A percentile compares a stretch with the other conserved stretches of the same genome.
phyloP scores from a whole-genome alignment of 2,888 invertebrate species.

The Lypha dubia region DNA sequence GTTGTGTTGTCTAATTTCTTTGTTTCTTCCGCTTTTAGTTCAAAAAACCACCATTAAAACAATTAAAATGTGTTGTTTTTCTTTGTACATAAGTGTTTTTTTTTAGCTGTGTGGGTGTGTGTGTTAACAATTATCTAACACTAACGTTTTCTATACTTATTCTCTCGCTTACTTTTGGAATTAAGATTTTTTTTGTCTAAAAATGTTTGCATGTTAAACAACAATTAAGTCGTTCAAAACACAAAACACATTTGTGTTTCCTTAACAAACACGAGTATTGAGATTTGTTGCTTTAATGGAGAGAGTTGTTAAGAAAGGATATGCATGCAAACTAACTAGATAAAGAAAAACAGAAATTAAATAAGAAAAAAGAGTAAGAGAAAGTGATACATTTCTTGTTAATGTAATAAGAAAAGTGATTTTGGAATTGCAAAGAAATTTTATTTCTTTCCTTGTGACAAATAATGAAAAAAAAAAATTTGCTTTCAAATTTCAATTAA shows the following conservation, averaged over 20 bases:
- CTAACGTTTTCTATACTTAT: neutral
- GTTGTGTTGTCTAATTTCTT: constrained; percentile 22
- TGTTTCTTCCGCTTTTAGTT: constrained; percentile 26
- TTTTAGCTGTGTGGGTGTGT: neutral
- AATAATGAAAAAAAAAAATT: too few species aligned
- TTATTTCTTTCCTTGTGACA: too few species aligned
- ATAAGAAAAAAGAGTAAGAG: neutral
- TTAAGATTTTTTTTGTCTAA: constrained; percentile 18
- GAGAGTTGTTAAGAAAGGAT: neutral
- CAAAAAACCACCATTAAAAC: constrained; percentile 42
- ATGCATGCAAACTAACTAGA: neutral
- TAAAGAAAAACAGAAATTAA: neutral
- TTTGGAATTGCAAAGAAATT: too few species aligned
- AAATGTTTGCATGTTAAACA: constrained; percentile 54
- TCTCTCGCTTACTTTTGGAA: neutral
- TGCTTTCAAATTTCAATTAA: too few species aligned
- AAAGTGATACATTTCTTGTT: neutral
- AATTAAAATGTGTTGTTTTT: constrained; percentile 52
- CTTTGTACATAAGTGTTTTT: constrained; percentile 51
- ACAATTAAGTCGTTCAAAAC: constrained; percentile 48
- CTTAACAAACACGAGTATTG: constrained; percentile 44
- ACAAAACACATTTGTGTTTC: constrained; percentile 59
- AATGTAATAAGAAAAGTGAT: too few species aligned
- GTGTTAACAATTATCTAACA: neutral
- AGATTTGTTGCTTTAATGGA: neutral